Conservation (phyloP, 1,140 invertebrate genomes). For the Gryon sp. region DNA sequence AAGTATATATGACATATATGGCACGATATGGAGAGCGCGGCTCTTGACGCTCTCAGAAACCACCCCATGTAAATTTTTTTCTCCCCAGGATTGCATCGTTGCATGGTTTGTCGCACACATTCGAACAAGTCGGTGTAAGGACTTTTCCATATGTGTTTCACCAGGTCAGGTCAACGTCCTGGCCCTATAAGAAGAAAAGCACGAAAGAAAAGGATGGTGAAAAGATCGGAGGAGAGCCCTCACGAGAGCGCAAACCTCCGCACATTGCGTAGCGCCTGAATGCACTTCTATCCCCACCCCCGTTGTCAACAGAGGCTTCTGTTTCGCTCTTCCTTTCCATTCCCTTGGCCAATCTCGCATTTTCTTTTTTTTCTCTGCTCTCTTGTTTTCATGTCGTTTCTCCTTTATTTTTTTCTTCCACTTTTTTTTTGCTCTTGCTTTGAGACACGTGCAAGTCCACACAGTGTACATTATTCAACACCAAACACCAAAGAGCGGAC, state of each 20-base stretch:
- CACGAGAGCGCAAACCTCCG: constrained; percentile 67
- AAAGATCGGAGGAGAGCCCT: constrained; percentile 41
- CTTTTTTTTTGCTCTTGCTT: constrained; percentile 18
- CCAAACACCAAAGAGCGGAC: constrained; percentile 52
- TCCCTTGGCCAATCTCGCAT: constrained; percentile 41
- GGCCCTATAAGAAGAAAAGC: constrained; percentile 58
- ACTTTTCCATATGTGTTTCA: constrained; percentile 78
- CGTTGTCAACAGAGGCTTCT: constrained; percentile 31
- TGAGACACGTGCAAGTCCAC: constrained; percentile 41
- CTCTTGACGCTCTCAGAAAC: constrained; percentile 66
- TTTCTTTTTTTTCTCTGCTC: constrained; percentile 28
- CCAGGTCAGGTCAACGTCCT: constrained; percentile 80
- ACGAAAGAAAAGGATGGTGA: constrained; percentile 27
- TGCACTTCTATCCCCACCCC: constrained; percentile 62
- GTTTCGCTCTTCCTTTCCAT: constrained; percentile 40
- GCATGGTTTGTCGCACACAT: constrained; percentile 58
- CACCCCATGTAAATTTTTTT: constrained; percentile 70
- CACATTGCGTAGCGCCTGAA: constrained; percentile 71
- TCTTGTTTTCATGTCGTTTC: constrained; percentile 20
- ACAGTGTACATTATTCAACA: constrained; percentile 47
- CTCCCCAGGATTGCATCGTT: constrained; percentile 69
- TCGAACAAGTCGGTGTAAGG: constrained; percentile 68
- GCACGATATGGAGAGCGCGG: constrained; percentile 39
- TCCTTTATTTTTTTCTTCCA: background rate
- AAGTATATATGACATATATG: constrained; percentile 18